These are phyloP conservation scores for Percina caprodes DNA, from an alignment of 2,113 vertebrate genomes.

Conservation along the genomic window DNA sequence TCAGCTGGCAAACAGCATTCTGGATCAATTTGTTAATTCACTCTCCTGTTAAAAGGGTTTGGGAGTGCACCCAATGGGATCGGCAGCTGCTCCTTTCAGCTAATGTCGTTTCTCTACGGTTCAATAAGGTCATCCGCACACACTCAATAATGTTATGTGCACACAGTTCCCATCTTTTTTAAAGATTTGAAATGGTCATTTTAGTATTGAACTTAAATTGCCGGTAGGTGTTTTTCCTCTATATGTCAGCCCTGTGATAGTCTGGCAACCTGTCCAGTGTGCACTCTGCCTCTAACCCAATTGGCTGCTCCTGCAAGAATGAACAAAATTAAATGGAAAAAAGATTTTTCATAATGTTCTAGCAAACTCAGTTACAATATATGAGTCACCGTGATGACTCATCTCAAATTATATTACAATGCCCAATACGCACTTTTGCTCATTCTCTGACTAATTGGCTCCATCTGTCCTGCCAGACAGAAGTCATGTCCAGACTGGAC, in stretches of 20 bases:
- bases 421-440: neutral
- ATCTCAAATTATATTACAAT: constrained; percentile 18
- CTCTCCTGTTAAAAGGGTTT: constrained; percentile 72
- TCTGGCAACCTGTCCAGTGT: too few species aligned
- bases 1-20: constrained; percentile 77
- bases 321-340: neutral
- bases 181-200: constrained; percentile 13
- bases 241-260: too few species aligned
- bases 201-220: neutral
- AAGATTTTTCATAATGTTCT: neutral
- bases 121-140: constrained; percentile 65
- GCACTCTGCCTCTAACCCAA: too few species aligned
- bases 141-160: constrained; percentile 41
- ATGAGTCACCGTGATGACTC: neutral
- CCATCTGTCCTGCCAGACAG: constrained; percentile 41
- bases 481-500: constrained; percentile 40
- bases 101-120: constrained; percentile 58
- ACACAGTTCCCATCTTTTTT: constrained; percentile 28
- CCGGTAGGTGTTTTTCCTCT: too few species aligned
- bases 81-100: constrained; percentile 58
- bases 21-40: constrained; percentile 80
- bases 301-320: neutral
- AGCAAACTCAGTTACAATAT: neutral
- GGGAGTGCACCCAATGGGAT: constrained; percentile 50
- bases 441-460: constrained; percentile 9